Evolutionary conservation across 1,140 invertebrate species (phyloP), one percentile per base, ranked within the genome.

Genomic region (Belonocnema kinseyi): DNA sequence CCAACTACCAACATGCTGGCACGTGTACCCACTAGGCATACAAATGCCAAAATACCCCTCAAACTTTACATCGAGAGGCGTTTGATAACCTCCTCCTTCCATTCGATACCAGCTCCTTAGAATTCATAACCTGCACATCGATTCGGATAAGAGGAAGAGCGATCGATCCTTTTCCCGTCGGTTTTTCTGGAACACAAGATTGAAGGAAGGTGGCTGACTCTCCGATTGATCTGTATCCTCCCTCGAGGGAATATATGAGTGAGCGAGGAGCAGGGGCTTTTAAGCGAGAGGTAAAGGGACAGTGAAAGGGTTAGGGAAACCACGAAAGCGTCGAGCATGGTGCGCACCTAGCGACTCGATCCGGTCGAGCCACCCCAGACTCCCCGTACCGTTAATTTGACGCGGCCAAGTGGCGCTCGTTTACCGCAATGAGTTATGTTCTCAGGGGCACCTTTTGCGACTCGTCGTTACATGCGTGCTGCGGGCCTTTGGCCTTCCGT

Each of bases 341-440:
- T 80, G 80, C 83, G 80, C 80, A 77, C 72, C 77, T 82, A 72
- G 85, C 83, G 82, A 84, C 81, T 81, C 77, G 79, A 78, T 77
- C 72, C 81, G 77, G 76, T 77, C 80, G 78, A 83, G 81, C 78
- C 52, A 80, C 75, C 75, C 80, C 83, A 81, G 76, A 82, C 87
- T 40, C 81, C 77, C 83, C 86, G 86, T 88, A 75, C 83, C 86
- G 86, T 88, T 89, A 89, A 88, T 89, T 88, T 87, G 88, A 89
- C 85, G 83, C 84, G 87, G 83, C 80, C 78, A 86, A 86, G 85
- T 87, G 84, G 83, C 84, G 83, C 84, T 87, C 86, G 88, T 88
- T 89, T 89, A 89, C 83, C 80, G 85, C 87, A 85, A 90, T 89
- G 88, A 89, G 82, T 89, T 90, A 88, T 87, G 85, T 86, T 87